Evolutionary conservation across 1,140 invertebrate genomes (phyloP).

Genomic region (Euura saliciscinereae): DNA sequence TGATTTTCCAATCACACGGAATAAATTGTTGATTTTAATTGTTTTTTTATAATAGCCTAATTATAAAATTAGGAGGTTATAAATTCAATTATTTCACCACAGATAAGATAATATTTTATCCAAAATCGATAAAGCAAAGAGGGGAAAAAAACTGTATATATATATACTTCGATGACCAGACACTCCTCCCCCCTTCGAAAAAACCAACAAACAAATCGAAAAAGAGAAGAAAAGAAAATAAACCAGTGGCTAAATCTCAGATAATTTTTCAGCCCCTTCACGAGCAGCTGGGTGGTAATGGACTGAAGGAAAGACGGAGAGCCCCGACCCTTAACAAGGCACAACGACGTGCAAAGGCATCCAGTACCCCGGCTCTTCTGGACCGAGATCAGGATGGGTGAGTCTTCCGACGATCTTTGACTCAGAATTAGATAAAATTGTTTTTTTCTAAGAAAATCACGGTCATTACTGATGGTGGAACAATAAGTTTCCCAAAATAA

Average conservation of each 20-base stretch:
- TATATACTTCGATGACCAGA: background rate
- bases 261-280: slow-evolving; percentile 49
- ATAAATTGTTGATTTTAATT: too few species aligned
- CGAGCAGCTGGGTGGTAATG: slow-evolving; percentile 42
- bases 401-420: slow-evolving; percentile 17
- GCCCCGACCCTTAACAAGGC: slow-evolving; percentile 53
- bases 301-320: slow-evolving; percentile 47
- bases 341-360: slow-evolving; percentile 60
- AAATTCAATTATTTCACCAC: too few species aligned
- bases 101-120: too few species aligned
- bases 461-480: too few species aligned
- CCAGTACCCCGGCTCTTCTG: slow-evolving; percentile 62
- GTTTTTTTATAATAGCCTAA: too few species aligned
- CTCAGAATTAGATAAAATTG: too few species aligned
- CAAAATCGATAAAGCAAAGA: too few species aligned
- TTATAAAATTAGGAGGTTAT: too few species aligned
- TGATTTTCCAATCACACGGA: too few species aligned
- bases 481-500: too few species aligned
- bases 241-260: slow-evolving; percentile 25
- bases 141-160: too few species aligned
- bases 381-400: slow-evolving; percentile 55
- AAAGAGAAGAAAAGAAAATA: slow-evolving; percentile 18
- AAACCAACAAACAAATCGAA: background rate
- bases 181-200: background rate
- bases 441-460: too few species aligned